phyloP scores from a whole-genome alignment of 2,797 vertebrate species.

The Denticeps clupeoides region DNA sequence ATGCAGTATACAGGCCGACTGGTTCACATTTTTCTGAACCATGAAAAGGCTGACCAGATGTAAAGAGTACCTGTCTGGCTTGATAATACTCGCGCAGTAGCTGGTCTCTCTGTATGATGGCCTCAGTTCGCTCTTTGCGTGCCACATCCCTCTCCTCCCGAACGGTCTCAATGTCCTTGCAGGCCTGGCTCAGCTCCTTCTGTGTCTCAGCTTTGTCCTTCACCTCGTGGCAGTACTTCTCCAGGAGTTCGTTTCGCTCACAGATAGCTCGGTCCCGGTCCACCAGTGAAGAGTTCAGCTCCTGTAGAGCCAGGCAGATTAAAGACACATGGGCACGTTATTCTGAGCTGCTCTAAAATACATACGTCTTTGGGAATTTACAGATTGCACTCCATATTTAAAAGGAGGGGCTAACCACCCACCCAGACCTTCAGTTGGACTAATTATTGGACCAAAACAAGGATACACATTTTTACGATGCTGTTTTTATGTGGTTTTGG shows the following conservation, averaged over 20 bases:
- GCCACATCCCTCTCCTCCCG: conserved; percentile 81
- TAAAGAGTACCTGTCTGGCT: conserved; percentile 69
- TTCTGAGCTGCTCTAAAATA: too few relatives aligned
- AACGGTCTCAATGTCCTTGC: conserved; percentile 81
- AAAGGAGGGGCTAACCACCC: too few relatives aligned
- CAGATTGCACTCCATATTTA: too few relatives aligned
- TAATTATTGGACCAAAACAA: too few relatives aligned
- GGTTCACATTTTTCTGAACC: too few relatives aligned
- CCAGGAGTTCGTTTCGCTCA: conserved; percentile 82
- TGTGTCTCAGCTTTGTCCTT: conserved; percentile 84
- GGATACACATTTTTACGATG: too few relatives aligned
- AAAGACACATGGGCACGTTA: not conserved
- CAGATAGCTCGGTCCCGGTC: conserved; percentile 79
- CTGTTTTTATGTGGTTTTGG: too few relatives aligned
- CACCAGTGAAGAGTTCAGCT: conserved; percentile 75
- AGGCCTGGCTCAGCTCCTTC: conserved; percentile 83
- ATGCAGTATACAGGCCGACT: too few relatives aligned
- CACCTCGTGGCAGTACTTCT: conserved; percentile 85
- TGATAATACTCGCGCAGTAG: conserved; percentile 79
- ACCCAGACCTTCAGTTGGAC: too few relatives aligned
- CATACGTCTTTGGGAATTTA: too few relatives aligned
- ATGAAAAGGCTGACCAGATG: too few relatives aligned
- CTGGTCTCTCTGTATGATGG: conserved; percentile 83
- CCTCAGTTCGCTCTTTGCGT: conserved; percentile 74
- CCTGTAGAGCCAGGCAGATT: conserved; percentile 41